These are phyloP conservation scores for Ips nitidus DNA, from an alignment of 1,140 invertebrate genomes.

Conservation along the genomic window DNA sequence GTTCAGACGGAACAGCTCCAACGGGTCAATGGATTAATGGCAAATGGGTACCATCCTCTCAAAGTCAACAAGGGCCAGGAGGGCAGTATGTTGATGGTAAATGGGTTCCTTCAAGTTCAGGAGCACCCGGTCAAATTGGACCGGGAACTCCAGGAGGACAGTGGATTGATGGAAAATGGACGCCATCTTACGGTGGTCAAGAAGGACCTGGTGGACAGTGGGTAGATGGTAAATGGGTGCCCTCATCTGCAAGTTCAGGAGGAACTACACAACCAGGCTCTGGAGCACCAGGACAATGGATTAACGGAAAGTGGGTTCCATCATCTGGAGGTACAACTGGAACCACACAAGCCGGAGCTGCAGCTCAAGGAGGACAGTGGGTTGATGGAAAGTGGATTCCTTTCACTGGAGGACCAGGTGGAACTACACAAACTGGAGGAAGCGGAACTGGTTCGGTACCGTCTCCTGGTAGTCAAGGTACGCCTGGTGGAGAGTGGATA, in stretches of 20 bases:
- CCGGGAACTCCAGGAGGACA: background rate
- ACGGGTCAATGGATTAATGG: slow-evolving; percentile 13
- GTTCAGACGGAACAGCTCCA: background rate
- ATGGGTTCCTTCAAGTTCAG: slow-evolving; percentile 10
- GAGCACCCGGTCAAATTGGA: background rate
- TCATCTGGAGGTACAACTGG: background rate
- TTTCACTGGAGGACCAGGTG: background rate
- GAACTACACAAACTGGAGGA: background rate
- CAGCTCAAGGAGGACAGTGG: slow-evolving; percentile 9
- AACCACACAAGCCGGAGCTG: background rate
- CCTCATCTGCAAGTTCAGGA: slow-evolving; percentile 6
- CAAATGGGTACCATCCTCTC: slow-evolving; percentile 20
- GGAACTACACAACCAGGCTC: background rate
- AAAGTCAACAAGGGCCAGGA: slow-evolving; percentile 2
- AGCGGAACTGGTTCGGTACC: background rate
- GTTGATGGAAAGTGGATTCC: slow-evolving; percentile 15
- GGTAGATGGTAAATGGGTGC: slow-evolving; percentile 21
- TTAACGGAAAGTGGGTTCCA: slow-evolving; percentile 13
- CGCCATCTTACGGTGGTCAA: background rate
- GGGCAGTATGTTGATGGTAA: slow-evolving; percentile 2
- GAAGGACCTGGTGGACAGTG: slow-evolving; percentile 12
- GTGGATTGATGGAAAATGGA: background rate
- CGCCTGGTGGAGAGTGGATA: background rate
- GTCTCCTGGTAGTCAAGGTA: background rate
- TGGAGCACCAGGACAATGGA: slow-evolving; percentile 1